Evolutionary conservation across 2,888 invertebrate species (phyloP).

Genomic region (Cerceris rybyensis): DNA sequence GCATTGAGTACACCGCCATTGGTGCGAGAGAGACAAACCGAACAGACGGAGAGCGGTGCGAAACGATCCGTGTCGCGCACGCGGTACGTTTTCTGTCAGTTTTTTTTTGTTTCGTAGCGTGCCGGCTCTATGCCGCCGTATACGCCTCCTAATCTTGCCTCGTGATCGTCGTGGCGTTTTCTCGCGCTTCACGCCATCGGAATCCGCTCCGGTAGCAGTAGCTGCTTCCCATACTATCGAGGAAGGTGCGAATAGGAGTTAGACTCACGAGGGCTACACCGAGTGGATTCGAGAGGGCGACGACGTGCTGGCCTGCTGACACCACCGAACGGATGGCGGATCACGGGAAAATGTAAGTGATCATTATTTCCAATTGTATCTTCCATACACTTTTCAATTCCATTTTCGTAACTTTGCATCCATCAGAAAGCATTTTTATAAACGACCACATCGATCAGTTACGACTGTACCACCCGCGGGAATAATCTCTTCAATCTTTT

Average conservation of each 20-base stretch:
- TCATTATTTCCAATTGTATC: constrained; percentile 33
- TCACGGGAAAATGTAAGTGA: constrained; percentile 73
- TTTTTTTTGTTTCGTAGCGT: constrained; percentile 12
- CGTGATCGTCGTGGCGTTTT: constrained; percentile 55
- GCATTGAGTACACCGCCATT: background rate
- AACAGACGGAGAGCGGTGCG: constrained; percentile 20
- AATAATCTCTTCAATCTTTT: no score
- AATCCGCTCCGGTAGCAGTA: constrained; percentile 19
- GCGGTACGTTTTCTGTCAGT: constrained; percentile 50
- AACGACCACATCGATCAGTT: no score
- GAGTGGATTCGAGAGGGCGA: constrained; percentile 45
- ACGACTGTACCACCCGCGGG: no score
- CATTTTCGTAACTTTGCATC: constrained; percentile 14
- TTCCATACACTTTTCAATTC: constrained; percentile 21
- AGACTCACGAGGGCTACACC: constrained; percentile 36
- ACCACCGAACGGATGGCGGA: constrained; percentile 68
- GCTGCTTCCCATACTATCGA: constrained; percentile 11
- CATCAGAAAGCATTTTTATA: no score
- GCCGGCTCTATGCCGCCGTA: constrained; percentile 45
- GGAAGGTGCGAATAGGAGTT: constrained; percentile 17
- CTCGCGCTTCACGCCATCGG: constrained; percentile 18
- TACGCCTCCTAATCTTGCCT: constrained; percentile 15
- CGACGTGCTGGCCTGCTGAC: constrained; percentile 41
- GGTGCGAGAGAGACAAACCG: constrained; percentile 34
- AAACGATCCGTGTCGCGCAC: constrained; percentile 47